Percentiles rank a stretch among this genome's conserved stretches.
Evolutionary conservation across 2,797 vertebrate species (phyloP).

Genomic region (Cuniculus paca): DNA sequence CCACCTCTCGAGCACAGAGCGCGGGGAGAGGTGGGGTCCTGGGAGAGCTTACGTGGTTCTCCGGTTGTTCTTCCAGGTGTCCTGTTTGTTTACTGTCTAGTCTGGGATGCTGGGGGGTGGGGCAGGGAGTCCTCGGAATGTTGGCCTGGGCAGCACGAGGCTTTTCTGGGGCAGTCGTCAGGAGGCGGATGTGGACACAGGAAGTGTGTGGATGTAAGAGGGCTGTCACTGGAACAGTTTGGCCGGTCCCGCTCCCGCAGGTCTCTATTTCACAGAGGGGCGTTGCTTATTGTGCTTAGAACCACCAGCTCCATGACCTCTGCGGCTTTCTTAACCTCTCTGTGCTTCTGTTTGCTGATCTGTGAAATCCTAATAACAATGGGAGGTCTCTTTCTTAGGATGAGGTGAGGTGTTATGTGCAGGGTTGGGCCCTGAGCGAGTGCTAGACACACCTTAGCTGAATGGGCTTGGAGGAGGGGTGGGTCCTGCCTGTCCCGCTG

Average conservation of each 20-base stretch:
- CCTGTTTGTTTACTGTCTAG: conserved; percentile 85
- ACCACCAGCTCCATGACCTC: not conserved
- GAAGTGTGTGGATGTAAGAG: conserved; percentile 43
- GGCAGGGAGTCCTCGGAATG: conserved; percentile 70
- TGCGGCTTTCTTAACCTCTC: not conserved
- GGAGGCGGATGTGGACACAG: conserved; percentile 47
- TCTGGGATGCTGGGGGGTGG: conserved; percentile 66
- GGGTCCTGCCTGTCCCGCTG: not conserved
- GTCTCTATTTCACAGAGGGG: not conserved
- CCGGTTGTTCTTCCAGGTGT: conserved; percentile 64
- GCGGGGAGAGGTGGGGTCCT: not conserved
- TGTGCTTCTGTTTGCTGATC: not conserved
- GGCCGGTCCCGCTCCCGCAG: not conserved
- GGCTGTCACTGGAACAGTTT: conserved; percentile 16
- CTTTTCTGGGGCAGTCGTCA: conserved; percentile 54
- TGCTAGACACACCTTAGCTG: not conserved
- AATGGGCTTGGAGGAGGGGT: not conserved
- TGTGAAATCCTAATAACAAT: not conserved
- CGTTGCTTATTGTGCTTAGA: not conserved
- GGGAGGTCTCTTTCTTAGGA: not conserved
- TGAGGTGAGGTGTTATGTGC: not conserved
- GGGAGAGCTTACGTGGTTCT: conserved; percentile 63
- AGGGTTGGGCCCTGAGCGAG: not conserved
- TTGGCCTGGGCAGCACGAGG: conserved; percentile 40
- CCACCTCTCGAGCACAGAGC: not conserved